Evolutionary conservation across 2,888 invertebrate species (phyloP).

Genomic region (Selenia dentaria): DNA sequence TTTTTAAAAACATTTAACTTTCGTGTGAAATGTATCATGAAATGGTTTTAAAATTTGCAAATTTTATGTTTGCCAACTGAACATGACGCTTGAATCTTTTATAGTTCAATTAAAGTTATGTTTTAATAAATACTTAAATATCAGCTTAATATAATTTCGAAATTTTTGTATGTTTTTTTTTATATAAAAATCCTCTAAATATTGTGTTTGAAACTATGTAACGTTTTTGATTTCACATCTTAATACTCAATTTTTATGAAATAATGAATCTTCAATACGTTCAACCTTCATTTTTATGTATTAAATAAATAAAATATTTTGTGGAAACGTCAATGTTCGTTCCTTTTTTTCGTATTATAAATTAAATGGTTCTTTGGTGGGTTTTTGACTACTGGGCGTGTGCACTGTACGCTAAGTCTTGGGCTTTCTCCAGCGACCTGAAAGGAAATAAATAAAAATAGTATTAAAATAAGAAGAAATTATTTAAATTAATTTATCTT

Average conservation of each 20-base stretch:
- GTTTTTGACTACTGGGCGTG: constrained; percentile 72
- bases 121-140: constrained; percentile 5
- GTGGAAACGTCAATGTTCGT: constrained; percentile 34
- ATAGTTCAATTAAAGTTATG: constrained; percentile 7
- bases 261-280: too few relatives aligned
- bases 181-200: not conserved
- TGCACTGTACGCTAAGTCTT: constrained; percentile 86
- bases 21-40: too few relatives aligned
- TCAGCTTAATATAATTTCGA: constrained; percentile 13
- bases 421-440: constrained; percentile 78
- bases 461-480: too few relatives aligned
- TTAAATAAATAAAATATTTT: constrained; percentile 31
- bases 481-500: too few relatives aligned
- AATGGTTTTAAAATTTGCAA: too few relatives aligned
- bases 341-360: constrained; percentile 37
- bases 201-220: constrained; percentile 18
- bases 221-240: too few relatives aligned
- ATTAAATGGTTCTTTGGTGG: constrained; percentile 47
- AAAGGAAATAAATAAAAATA: constrained; percentile 39
- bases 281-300: constrained; percentile 1
- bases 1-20: too few relatives aligned
- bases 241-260: too few relatives aligned
- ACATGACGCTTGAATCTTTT: constrained; percentile 5
- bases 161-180: not conserved
- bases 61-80: too few relatives aligned